Evolutionary conservation across 2,113 vertebrate genomes (phyloP).

Genomic region (Plecotus auritus): DNA sequence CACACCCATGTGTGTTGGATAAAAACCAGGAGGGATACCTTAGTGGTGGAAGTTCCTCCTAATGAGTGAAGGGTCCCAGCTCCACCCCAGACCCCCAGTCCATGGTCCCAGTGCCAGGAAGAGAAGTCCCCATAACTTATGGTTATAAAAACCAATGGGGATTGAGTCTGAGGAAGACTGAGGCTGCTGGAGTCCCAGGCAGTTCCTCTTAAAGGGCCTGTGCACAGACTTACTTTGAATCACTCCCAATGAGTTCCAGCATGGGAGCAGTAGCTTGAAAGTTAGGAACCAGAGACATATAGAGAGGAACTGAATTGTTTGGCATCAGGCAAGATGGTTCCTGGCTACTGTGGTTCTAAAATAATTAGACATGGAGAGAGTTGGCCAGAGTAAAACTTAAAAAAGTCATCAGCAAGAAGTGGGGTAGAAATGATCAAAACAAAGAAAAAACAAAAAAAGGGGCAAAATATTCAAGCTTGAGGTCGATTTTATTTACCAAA

Average conservation of each 20-base stretch:
- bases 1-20: neutral
- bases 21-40: neutral
- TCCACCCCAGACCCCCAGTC: neutral
- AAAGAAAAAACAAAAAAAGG: neutral
- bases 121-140: neutral
- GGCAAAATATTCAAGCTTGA: neutral
- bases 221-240: neutral
- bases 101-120: neutral
- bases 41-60: neutral
- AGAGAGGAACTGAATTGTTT: neutral
- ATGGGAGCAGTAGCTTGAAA: neutral
- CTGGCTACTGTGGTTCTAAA: slow-evolving; percentile 1
- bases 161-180: neutral
- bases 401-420: neutral
- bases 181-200: neutral
- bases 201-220: neutral
- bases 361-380: neutral
- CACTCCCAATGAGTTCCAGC: neutral
- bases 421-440: neutral
- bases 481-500: slow-evolving; percentile 28
- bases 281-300: neutral
- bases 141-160: neutral
- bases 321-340: neutral
- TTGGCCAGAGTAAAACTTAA: neutral
- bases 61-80: neutral